These are phyloP conservation scores for Crypturellus tataupa DNA, from an alignment of 2,797 vertebrate species.

Conservation along the genomic window DNA sequence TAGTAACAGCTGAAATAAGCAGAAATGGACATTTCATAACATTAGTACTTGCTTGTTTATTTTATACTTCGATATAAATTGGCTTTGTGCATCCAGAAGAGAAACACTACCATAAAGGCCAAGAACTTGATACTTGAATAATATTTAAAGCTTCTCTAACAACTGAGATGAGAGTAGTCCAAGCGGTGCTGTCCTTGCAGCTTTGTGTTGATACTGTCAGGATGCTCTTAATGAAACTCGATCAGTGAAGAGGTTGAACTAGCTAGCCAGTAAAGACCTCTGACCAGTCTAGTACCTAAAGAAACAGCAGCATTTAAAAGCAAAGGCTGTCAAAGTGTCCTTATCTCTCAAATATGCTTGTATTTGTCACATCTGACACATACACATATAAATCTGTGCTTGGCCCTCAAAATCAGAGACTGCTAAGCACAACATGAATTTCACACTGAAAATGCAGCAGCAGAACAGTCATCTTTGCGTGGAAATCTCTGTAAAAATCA, in stretches of 20 bases:
- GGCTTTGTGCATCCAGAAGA: slow-evolving; percentile 35
- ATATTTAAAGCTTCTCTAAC: slow-evolving; percentile 32
- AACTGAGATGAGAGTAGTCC: background rate
- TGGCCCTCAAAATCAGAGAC: background rate
- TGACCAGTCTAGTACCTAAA: background rate
- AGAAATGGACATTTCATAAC: slow-evolving; percentile 54
- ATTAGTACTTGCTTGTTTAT: slow-evolving; percentile 56
- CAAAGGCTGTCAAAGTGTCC: background rate
- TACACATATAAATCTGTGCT: background rate
- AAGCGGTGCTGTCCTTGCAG: background rate
- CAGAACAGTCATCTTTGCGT: background rate
- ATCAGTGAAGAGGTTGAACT: background rate
- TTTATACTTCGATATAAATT: slow-evolving; percentile 55
- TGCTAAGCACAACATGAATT: background rate
- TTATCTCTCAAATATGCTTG: background rate
- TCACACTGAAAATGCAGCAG: background rate
- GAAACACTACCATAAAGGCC: slow-evolving; percentile 30
- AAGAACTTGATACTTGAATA: slow-evolving; percentile 50
- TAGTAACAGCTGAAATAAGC: slow-evolving; percentile 70
- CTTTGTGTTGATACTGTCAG: background rate
- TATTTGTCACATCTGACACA: background rate
- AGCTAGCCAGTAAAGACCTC: background rate
- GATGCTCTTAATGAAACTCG: background rate
- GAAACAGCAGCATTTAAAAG: background rate
- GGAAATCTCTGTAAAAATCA: background rate